Base-by-base conservation (phyloP, 2,113 vertebrate genomes). In the Peucedramus taeniatus region DNA sequence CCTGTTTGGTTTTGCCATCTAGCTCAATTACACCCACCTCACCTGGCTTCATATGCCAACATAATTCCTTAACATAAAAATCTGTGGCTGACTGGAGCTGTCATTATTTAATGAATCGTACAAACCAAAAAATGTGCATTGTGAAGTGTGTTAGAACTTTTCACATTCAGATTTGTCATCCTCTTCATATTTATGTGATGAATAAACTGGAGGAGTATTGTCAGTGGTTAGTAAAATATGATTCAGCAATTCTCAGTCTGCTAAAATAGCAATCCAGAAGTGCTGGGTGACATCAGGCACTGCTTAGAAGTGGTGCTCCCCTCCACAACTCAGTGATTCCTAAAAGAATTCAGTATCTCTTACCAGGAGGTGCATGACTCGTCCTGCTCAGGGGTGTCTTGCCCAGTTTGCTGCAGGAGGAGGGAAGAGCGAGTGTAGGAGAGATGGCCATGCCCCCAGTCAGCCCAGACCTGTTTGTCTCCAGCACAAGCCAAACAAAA, bases 211-310 rank as follows among this genome's bases (percentile, higher is more conserved):
- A 72, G 65, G 35, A 92, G 23, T 75, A 63, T 20, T 72, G 63
- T 56, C 49, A 40, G n/a, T 39, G 31, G 16, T 83, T 60, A 51
- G 49, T 23, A 88, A 61, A 15, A 13, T 11, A 14, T 40, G 69
- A 80, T 61, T 72, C 71, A 72, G 79, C 50, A 56, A 31, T n/a
- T 42, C 24, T 65, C 40, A 40, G 0, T 60, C 61, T 56, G 44
- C 49, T 63, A 30, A 54, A 45, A 47, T 6, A 79, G 21, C 27
- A 71, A 51, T 17, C 19, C 69, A 66, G 51, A 61, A 72, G n/a
- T 4, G 3, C 18, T 47, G 57, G 33, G 33, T 0, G 0, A 35
- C 1, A 3, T 56, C 2, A 5, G 4, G 39, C 22, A 13, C 9
- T 66, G 39, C 68, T 56, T 37, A 40, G 23, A 49, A 65, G 40